A percentile compares a stretch with the other conserved stretches of the same genome.
phyloP scores from a whole-genome alignment of 2,113 vertebrate genomes.

The Rhabdornis inornatus region DNA sequence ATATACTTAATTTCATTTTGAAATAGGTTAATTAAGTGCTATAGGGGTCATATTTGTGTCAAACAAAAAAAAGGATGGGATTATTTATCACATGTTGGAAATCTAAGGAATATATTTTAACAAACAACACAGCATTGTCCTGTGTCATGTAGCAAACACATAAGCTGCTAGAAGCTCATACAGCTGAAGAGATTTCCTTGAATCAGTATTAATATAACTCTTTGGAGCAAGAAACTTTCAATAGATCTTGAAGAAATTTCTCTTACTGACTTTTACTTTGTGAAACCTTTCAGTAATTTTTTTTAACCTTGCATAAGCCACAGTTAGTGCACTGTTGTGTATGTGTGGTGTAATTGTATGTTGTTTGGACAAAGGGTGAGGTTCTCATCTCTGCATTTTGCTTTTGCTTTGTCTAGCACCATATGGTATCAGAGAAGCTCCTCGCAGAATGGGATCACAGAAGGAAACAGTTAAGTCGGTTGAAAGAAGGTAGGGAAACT shows the following conservation, averaged over 20 bases:
- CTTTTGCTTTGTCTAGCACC: constrained; percentile 79
- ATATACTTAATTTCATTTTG: background rate
- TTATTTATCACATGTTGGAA: background rate
- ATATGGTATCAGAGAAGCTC: constrained; percentile 95
- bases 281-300: background rate
- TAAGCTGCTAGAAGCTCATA: background rate
- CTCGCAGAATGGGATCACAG: constrained; percentile 88
- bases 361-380: background rate
- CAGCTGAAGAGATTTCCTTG: background rate
- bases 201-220: background rate
- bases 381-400: background rate
- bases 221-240: background rate
- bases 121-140: background rate
- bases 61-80: background rate
- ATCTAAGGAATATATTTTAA: background rate
- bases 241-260: background rate
- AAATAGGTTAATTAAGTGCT: background rate
- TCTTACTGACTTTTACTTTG: background rate
- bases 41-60: background rate
- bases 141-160: rapidly evolving
- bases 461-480: constrained; percentile 80
- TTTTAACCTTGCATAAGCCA: background rate
- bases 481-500: constrained; percentile 80
- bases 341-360: background rate
- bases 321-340: background rate